Conservation (phyloP, 2,888 invertebrate genomes). For the Euphydryas editha region DNA sequence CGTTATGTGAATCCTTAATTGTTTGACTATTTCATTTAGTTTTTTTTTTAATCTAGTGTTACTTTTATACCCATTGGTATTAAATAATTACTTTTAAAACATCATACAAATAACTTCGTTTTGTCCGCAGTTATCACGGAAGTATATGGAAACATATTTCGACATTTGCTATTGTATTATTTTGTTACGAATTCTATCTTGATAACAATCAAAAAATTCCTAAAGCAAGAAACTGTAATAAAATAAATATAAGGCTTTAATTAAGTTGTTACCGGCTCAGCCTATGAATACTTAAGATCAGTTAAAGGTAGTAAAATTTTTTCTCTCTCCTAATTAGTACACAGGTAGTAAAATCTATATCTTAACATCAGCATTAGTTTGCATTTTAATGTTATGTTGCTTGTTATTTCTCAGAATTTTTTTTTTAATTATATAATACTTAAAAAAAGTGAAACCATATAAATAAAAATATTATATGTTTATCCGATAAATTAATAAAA, state of each 20-base stretch:
- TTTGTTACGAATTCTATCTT: conserved; percentile 38
- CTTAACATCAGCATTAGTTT: conserved; percentile 34
- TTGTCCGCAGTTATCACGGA: conserved; percentile 5
- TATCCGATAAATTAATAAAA: not conserved
- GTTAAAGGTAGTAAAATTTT: conserved; percentile 37
- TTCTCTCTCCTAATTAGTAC: conserved; percentile 38
- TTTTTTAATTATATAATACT: not conserved
- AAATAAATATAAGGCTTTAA: conserved; percentile 53
- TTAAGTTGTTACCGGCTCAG: conserved; percentile 47
- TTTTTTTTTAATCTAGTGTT: conserved; percentile 1
- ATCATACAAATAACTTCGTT: conserved; percentile 13
- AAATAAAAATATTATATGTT: not conserved
- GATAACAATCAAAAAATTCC: conserved; percentile 57
- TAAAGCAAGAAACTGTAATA: conserved; percentile 48
- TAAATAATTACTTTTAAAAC: conserved; percentile 16
- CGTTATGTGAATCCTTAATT: conserved; percentile 20
- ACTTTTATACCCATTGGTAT: conserved; percentile 7
- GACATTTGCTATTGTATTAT: conserved; percentile 29
- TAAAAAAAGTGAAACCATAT: not conserved
- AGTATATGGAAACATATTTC: conserved; percentile 18
- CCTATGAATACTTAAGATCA: conserved; percentile 37
- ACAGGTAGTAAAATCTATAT: conserved; percentile 38
- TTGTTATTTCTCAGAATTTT: not conserved
- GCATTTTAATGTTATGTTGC: conserved; percentile 22
- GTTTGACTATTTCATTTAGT: conserved; percentile 15